Base-by-base conservation (phyloP, 2,797 vertebrate genomes). In the Sebastes wilsoni region DNA sequence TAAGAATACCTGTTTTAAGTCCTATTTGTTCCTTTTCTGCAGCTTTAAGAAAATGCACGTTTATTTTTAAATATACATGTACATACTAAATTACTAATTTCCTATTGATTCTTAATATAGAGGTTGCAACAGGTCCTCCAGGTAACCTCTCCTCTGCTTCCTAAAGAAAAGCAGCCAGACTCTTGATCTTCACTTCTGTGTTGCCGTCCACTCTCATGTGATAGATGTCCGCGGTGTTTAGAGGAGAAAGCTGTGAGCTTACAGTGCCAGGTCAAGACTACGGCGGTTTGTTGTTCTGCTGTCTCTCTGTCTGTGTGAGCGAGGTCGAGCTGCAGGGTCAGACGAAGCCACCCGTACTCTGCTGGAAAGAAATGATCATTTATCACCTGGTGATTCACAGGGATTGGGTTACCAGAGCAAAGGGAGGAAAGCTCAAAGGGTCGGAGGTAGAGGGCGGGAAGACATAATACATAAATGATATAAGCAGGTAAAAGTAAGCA, bases 311-410 rank as follows among this genome's bases (percentile, higher is more conserved):
- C 85, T 88, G 75, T 86, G 83, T 14, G 75, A 90, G 81, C 13
- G 25, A 87, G 92, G 92, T 93, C 85, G 79, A 77, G 80, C 86
- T 71, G 77, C 85, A 76, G 93, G 92, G 90, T 95, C 92, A 94
- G 92, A 83, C n/a, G 88, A 95, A 96, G 94, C 94, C 92, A 95
- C 91, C 93, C 94, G 88, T 91, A 91, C 93, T 94, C 92, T 91
- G 92, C 94, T 95, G 94, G 94, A 96, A 94, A 96, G 93, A 95
- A 94, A 95, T 95, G 92, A 95, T 96, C 95, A 96, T 97, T 97
- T 97, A 96, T 96, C 96, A 97, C 96, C 93, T 95, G 92, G 87
- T 96, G 95, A 95, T 96, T 97, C 94, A 95, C 91, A 81, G 91
- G 92, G 94, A 95, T 97, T 93, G 90, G 86, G 93, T 97, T 96